phyloP scores from a whole-genome alignment of 2,888 invertebrate genomes.

The Limnephilus lunatus region DNA sequence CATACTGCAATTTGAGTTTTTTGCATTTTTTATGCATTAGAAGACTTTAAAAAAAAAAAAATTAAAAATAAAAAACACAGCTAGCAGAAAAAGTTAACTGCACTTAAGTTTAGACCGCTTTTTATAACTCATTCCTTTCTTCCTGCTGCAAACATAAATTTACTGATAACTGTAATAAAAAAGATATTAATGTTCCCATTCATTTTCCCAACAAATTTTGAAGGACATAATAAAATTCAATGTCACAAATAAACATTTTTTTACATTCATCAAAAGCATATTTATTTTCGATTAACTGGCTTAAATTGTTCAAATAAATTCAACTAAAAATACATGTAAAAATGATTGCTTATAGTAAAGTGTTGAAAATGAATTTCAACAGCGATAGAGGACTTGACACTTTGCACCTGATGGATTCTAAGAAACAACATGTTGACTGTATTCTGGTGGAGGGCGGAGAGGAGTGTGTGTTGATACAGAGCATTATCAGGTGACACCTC shows the following conservation, averaged over 20 bases:
- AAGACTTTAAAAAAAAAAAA: no score
- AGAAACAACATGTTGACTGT: background rate
- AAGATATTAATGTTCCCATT: background rate
- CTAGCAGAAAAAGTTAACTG: no score
- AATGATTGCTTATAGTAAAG: background rate
- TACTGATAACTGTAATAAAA: background rate
- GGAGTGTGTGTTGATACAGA: background rate
- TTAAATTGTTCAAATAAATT: background rate
- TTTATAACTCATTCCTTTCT: background rate
- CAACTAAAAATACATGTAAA: background rate
- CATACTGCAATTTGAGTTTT: no score
- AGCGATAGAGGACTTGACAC: background rate
- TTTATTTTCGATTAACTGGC: background rate
- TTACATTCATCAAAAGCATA: background rate
- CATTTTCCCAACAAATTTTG: background rate
- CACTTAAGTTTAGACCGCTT: no score
- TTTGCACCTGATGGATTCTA: background rate
- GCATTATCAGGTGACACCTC: background rate
- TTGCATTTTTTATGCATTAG: no score
- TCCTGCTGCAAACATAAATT: background rate
- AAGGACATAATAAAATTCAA: background rate
- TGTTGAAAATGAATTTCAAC: background rate
- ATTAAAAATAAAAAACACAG: no score
- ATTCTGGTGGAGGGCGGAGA: background rate
- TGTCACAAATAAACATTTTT: background rate